Base-by-base conservation (phyloP, 2,113 vertebrate species). In the Engystomops pustulosus region DNA sequence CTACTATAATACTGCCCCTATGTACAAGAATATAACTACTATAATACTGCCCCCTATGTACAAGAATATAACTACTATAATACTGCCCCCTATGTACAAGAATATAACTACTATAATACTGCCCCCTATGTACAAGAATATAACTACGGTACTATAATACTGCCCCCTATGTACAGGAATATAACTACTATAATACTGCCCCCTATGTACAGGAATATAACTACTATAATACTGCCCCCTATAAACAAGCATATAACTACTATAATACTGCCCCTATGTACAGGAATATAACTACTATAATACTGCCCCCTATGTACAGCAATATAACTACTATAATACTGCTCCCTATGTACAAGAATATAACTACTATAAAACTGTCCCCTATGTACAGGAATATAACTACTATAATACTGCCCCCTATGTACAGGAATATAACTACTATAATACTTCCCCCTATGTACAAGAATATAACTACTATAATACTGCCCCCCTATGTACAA, bases 31-130 rank as follows among this genome's bases (percentile, higher is more conserved):
- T 65, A 65, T 65, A 65, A 65, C 25, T 65, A 65, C 12, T 65
- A 65, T 65, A 65, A 65, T 65, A 65, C 14, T 32, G 14, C 27
- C 3, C n/a, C 60, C 60, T 32, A 65, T 65, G 12, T 32, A 65
- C 60, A 65, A 32, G 12, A 65, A 30, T 65, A 65, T 65, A 65
- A 65, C 60, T 65, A 65, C 60, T 65, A 30, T 65, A 65, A 65
- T 32, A 65, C 27, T 65, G 60, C 27, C 2, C n/a, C 60, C 60
- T 65, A 32, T 32, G 12, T 65, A 65, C 27, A 65, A 32, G 60
- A 6, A 65, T 65, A 65, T 65, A 65, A 65, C 60, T 65, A 65
- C 25, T 65, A 65, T 65, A 65, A 65, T 65, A 65, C 60, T 65
- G 27, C 27, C 38, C 8, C 60, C 58, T 60, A 60, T 60, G 15